Evolutionary conservation across 2,888 invertebrate genomes (phyloP).

Genomic region (Pherbina coryleti): DNA sequence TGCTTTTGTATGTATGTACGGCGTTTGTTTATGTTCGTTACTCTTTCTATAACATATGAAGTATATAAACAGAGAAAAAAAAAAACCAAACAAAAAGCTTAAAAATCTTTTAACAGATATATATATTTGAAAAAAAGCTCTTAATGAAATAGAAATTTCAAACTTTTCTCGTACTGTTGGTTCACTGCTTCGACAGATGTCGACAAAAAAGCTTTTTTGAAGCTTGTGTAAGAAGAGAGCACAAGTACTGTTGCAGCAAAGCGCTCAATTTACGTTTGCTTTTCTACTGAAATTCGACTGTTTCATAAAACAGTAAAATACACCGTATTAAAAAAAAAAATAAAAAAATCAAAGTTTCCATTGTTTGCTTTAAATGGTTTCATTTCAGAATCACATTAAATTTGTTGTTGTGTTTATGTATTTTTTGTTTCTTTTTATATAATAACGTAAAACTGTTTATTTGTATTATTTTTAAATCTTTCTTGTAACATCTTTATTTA

Average conservation of each 20-base stretch:
- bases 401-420: background rate
- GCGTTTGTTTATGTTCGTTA: background rate
- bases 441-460: background rate
- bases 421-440: background rate
- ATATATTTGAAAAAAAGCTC: background rate
- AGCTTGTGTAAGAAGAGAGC: no score
- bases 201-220: no score
- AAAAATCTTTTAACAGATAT: background rate
- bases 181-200: no score
- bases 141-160: background rate
- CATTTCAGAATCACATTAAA: background rate
- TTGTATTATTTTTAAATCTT: background rate
- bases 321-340: no score
- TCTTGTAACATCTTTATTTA: background rate
- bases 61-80: background rate
- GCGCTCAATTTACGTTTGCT: no score
- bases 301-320: no score
- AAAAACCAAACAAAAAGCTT: conserved; percentile 22
- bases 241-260: no score
- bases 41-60: background rate
- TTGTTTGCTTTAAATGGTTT: no score
- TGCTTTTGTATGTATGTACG: conserved; percentile 15
- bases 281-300: no score
- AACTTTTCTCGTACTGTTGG: no score
- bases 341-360: no score